Percentiles rank a stretch among this genome's conserved stretches.
Evolutionary conservation across 2,113 vertebrate genomes (phyloP).

Genomic region (Hyla sarda): DNA sequence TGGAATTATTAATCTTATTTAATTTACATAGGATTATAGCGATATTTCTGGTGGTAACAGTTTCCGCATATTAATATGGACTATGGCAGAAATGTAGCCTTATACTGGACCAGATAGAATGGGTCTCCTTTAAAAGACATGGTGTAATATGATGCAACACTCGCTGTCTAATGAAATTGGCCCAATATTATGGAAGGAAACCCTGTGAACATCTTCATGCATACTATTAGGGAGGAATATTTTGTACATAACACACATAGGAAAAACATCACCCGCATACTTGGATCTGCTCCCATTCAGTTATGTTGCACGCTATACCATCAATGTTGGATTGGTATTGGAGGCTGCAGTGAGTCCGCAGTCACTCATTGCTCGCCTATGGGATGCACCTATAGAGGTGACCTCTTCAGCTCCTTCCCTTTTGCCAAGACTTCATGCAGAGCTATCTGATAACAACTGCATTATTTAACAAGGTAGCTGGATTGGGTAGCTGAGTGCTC

Average conservation of each 20-base stretch:
- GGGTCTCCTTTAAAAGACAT: not conserved
- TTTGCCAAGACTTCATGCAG: conserved; percentile 48
- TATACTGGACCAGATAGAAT: not conserved
- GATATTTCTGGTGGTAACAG: too few relatives aligned
- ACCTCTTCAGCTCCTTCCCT: conserved; percentile 41
- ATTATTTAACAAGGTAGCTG: conserved; percentile 55
- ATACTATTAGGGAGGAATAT: too few relatives aligned
- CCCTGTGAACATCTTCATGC: not conserved
- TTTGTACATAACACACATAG: too few relatives aligned
- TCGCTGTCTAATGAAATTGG: too few relatives aligned
- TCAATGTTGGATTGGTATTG: not conserved
- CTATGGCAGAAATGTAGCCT: not conserved
- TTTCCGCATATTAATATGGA: not conserved
- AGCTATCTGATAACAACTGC: conserved; percentile 57
- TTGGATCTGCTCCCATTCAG: too few relatives aligned
- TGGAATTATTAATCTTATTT: too few relatives aligned
- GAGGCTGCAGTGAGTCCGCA: conserved; percentile 29
- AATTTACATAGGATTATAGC: too few relatives aligned
- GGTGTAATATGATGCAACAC: not conserved
- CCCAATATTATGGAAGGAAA: not conserved
- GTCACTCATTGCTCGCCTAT: not conserved
- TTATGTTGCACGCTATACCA: too few relatives aligned
- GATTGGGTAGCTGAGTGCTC: conserved; percentile 26
- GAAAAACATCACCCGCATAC: too few relatives aligned
- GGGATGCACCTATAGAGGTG: conserved; percentile 45